Evolutionary conservation across 2,113 vertebrate genomes (phyloP), one percentile per base, ranked within the genome.

Genomic region (Eira barbara): DNA sequence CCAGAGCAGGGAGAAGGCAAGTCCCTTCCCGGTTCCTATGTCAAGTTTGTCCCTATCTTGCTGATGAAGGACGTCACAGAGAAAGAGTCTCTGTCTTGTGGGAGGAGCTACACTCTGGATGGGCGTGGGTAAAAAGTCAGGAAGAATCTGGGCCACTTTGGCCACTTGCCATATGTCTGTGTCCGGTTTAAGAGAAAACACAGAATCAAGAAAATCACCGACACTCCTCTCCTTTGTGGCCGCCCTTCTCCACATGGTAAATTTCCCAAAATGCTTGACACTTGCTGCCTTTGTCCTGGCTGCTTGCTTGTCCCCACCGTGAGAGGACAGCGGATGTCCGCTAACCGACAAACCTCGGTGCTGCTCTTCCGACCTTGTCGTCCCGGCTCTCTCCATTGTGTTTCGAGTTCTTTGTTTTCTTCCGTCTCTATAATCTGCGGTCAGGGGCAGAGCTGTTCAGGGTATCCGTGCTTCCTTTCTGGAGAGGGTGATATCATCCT

Each of bases 331-430:
- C 15, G 21, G 36, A 31, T 27, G 45, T 18, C 63, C 1, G 1
- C 39, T 11, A 4, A 1, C 10, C 31, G 23, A 45, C 57, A n/a
- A 3, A 7, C 49, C 85, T 3, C 0, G 57, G 52, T 0, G 0
- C 12, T 31, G 1, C 23, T 7, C 27, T 34, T 31, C 13, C 0
- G 29, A 45, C 36, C 47, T 67, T 34, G 31, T 7, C 49, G 4
- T 7, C 42, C 59, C 4, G 11, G 14, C 14, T 59, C 4, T 61
- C 49, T 6, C 0, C 1, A 39, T 69, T 57, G 17, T 21, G 2
- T 59, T 74, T 36, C 18, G 4, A 2, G 3, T 0, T 17, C 17
- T 7, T 1, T 29, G 25, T 34, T 74, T 81, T n/a, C 73, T n/a
- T 13, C 14, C 80, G 8, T 61, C 21, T 90, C 57, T 23, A 1